phyloP scores from a whole-genome alignment of 2,113 vertebrate genomes.

The Paradoxurus hermaphroditus region DNA sequence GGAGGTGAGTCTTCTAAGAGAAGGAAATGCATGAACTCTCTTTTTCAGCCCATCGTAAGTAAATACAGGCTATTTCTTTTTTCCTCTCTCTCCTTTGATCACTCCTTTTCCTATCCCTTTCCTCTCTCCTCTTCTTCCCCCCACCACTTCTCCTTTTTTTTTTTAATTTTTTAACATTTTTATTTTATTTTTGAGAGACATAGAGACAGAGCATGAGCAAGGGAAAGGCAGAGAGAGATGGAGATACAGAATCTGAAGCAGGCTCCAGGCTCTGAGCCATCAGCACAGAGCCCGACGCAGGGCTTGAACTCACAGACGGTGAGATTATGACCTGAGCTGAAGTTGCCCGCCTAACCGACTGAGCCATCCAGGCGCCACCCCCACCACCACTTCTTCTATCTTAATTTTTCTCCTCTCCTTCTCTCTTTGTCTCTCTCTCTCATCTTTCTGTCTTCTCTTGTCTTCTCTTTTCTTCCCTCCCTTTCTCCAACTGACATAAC shows the following conservation, averaged over 20 bases:
- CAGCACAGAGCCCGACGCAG: too few species aligned
- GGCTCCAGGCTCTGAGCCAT: too few species aligned
- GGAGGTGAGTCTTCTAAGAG: background rate
- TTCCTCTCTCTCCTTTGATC: background rate
- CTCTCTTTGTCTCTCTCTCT: background rate
- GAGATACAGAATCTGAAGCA: too few species aligned
- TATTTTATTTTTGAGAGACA: too few species aligned
- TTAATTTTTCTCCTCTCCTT: background rate
- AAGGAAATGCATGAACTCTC: background rate
- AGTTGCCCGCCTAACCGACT: too few species aligned
- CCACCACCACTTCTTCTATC: background rate
- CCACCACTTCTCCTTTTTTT: background rate
- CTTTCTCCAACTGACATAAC: background rate
- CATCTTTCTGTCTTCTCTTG: background rate
- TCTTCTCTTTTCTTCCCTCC: background rate
- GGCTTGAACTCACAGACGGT: too few species aligned
- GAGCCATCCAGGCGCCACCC: too few species aligned
- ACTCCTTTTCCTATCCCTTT: background rate
- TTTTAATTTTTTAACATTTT: too few species aligned
- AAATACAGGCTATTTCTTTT: background rate
- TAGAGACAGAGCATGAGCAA: too few species aligned
- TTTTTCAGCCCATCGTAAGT: background rate
- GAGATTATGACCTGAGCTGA: too few species aligned
- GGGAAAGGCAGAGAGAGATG: too few species aligned
- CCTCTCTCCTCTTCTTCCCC: background rate